Base-by-base conservation (phyloP, 64 coral and sea anemone genomes). In the Pocillopora verrucosa region DNA sequence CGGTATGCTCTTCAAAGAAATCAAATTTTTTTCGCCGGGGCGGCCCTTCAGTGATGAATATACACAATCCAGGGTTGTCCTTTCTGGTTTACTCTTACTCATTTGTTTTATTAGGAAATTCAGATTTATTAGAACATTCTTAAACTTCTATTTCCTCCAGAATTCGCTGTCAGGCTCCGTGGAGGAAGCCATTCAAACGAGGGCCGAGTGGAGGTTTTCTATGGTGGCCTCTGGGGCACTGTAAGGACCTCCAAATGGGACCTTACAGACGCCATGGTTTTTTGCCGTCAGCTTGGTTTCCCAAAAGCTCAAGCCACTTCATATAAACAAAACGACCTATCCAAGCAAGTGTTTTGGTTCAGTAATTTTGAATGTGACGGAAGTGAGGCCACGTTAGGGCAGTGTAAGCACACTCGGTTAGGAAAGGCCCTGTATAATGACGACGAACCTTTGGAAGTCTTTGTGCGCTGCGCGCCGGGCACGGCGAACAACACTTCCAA, bases 161-260 rank as follows among this genome's bases (percentile, higher is more conserved):
- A 72, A 17, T 85, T 85, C 26, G 63, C 82, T 56, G 82, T 85
- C 38, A 70, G 82, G 19, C 65, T 85, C 2, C 67, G 10, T 24
- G 82, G 64, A 20, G 37, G 64, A 14, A 72, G 30, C 82, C 38
- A 26, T 26, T 30, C 82, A 2, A 85, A 22, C 1, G 82, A 85
- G 61, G 82, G 82, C 65, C 82, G 65, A 1, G 82, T 85, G 37
- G 82, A 85, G 64, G 82, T 85, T 37, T 72, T 85, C 65, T 85
- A 57, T 72, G 82, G 82, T 56, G 82, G 82, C 34, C 82, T 85
- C 26, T 85, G 82, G 82, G 82, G 82, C 64, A 72, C 82, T 45
- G 36, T 85, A 11, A 38, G 37, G 24, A 22, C 65, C 56, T 11
- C 24, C 5, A 85, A 85, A 5, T 85, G 82, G 82, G 82, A 85